Conservation (phyloP, 2,113 vertebrate genomes). For the Tichodroma muraria region DNA sequence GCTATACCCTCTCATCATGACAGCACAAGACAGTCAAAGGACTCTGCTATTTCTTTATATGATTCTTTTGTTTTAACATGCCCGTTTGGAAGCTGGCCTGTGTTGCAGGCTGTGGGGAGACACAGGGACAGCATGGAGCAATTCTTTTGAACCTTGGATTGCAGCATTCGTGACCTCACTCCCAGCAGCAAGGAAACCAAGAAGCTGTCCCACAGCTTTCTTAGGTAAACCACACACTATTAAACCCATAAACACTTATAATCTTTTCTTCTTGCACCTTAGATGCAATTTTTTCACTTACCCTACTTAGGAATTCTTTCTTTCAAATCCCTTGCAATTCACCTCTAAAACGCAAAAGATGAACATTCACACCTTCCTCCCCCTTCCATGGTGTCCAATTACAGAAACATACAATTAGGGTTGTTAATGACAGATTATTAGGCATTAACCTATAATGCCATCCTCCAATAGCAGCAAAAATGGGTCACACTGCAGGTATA, state of each 20-base stretch:
- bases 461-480: slow-evolving; percentile 31
- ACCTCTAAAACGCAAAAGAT: neutral
- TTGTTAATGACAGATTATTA: slow-evolving; percentile 39
- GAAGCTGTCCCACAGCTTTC: neutral
- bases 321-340: neutral
- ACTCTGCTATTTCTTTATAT: neutral
- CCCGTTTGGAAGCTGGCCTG: neutral
- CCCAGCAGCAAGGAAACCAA: neutral
- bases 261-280: neutral
- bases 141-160: neutral
- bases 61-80: neutral
- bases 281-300: neutral
- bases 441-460: neutral
- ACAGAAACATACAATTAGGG: slow-evolving; percentile 6
- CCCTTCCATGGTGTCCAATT: neutral
- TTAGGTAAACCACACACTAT: neutral
- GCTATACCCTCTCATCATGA: neutral
- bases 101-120: neutral
- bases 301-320: neutral
- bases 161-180: neutral
- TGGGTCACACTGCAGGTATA: slow-evolving; percentile 23
- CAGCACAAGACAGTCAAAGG: neutral
- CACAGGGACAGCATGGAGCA: neutral
- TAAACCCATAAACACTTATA: neutral
- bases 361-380: neutral